These are phyloP conservation scores for Noturus placidus DNA, from an alignment of 2,113 vertebrate species.

Conservation along the genomic window DNA sequence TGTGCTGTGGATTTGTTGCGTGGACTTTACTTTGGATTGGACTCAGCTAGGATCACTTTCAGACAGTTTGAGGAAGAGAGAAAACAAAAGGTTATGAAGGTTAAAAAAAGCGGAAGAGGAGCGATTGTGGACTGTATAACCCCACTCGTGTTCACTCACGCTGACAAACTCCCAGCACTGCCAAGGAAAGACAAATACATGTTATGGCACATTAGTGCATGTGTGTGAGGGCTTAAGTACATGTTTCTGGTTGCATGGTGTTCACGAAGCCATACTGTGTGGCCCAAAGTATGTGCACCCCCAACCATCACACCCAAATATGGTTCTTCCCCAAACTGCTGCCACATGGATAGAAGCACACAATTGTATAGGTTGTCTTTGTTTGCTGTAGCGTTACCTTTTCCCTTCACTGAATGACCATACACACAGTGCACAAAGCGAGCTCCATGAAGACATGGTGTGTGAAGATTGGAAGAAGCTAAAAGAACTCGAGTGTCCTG, in stretches of 20 bases:
- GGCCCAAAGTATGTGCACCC: background rate
- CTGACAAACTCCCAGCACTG: conserved; percentile 58
- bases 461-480: background rate
- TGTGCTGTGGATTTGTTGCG: background rate
- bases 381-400: background rate
- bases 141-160: conserved; percentile 56
- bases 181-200: conserved; percentile 52
- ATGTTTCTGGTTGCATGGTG: background rate
- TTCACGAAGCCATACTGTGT: background rate
- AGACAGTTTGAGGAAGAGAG: background rate
- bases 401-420: background rate
- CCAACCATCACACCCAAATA: background rate
- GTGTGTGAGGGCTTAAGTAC: background rate
- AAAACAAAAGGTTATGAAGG: background rate
- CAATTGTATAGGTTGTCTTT: background rate
- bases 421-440: background rate
- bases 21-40: conserved; percentile 6
- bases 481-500: background rate
- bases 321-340: background rate
- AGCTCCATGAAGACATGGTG: background rate
- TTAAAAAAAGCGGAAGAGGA: background rate
- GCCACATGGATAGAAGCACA: background rate
- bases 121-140: background rate
- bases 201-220: background rate
- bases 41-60: background rate